A percentile compares a stretch with the other conserved stretches of the same genome.
phyloP scores from a whole-genome alignment of 2,797 vertebrate species.

The Miichthys miiuy region DNA sequence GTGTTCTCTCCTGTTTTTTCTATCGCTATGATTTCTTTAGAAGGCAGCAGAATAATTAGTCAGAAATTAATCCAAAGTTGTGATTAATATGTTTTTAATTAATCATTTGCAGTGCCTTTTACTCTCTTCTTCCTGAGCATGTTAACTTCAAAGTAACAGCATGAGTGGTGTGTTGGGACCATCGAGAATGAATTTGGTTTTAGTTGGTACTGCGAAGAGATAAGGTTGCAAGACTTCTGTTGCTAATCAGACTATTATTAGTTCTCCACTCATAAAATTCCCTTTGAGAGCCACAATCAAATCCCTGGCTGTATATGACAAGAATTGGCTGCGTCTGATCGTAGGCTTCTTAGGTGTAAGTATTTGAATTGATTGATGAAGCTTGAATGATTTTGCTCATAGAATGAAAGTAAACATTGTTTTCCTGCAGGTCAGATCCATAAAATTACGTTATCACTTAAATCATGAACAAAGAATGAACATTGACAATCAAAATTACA shows the following conservation, averaged over 20 bases:
- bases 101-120: conserved; percentile 13
- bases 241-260: background rate
- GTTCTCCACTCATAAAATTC: background rate
- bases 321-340: background rate
- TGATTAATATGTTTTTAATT: conserved; percentile 44
- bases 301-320: background rate
- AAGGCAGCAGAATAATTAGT: conserved; percentile 7
- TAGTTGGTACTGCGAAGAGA: background rate
- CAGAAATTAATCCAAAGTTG: conserved; percentile 26
- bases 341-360: too few species aligned
- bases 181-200: background rate
- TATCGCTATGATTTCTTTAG: background rate
- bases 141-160: conserved; percentile 29
- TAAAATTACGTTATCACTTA: too few species aligned
- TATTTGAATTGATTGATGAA: too few species aligned
- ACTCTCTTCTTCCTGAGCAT: background rate
- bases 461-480: too few species aligned
- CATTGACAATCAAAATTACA: too few species aligned
- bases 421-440: too few species aligned
- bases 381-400: background rate
- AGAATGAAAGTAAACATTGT: too few species aligned
- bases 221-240: background rate
- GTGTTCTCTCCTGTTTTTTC: conserved; percentile 8
- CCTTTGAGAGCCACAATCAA: background rate
- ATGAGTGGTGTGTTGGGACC: conserved; percentile 19